Base-by-base conservation (phyloP, 2,113 vertebrate species). In the Hassar affinis region DNA sequence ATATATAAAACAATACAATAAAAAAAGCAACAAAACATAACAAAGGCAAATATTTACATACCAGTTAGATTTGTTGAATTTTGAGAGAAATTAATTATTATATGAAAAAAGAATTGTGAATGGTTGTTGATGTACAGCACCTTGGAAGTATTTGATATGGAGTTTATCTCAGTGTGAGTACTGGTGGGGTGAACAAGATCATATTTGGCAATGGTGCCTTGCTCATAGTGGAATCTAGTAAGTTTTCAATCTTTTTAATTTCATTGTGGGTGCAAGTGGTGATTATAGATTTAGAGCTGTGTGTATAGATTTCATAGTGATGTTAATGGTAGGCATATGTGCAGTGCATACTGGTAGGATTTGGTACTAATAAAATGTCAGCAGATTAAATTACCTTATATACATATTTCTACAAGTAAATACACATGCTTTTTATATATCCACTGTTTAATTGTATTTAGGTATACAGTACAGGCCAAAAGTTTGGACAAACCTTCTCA, bases 91-190 rank as follows among this genome's bases (percentile, higher is more conserved):
- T 51, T 1, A 18, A 30, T 51, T 18, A 51, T 51, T 52, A 75
- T 18, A 45, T 57, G 25, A 69, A 45, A 49, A 49, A n/a, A n/a
- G n/a, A 1, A 72, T 27, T 51, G 14, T 9, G 20, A n/a, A n/a
- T 22, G 6, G 2, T 54, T 22, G 17, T 11, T 22, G 30, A 9
- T 30, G 14, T 38, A 56, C 3, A 42, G 38, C 6, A 3, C 38
- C 25, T 35, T 12, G 18, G 30, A 0, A 38, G 62, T 83, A 78
- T 88, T 84, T 88, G 81, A 69, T 25, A 56, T 30, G 57, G n/a
- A 7, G 12, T 82, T 35, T 72, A 78, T 15, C 87, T 69, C 51
- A 83, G 90, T 92, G 93, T 86, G 84, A 71, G 81, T 91, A 72
- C 47, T 75, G 54, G 20, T 14, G 25, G 86, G 38, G 75, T 35